Base-by-base conservation (phyloP, 2,888 invertebrate species). In the Thalpophila matura region DNA sequence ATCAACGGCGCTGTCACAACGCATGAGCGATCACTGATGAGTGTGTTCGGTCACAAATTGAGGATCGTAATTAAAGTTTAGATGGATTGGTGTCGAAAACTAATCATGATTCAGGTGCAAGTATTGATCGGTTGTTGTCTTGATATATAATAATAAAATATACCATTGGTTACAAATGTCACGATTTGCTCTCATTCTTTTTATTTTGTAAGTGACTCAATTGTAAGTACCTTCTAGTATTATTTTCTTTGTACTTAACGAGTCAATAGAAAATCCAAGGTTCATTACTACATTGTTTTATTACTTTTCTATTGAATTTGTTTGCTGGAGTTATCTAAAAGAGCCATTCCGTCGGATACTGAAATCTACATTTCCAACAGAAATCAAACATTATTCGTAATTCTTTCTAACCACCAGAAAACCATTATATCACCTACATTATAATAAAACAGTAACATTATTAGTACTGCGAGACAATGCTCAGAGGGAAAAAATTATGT, bases 1-100 rank as follows among this genome's bases (percentile, higher is more conserved):
- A 81, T 81, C 80, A 80, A 51, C 61, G 27, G 45, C 26, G 67
- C 81, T 70, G 80, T 76, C 79, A 81, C 66, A 60, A 61, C 75
- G 72, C 71, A 70, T 80, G 77, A 81, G 53, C 62, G 77, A 74
- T 76, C 64, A 69, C 65, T 70, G 72, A 72, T 64, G 59, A 73
- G 51, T 65, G 61, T 59, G 49, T 40, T 60, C 18, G 38, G 38
- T 63, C 64, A 62, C 58, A 77, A 79, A 68, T 80, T 64, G 62
- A 60, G 45, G 61, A 56, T 61, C 38, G 46, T 71, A 80, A 80
- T 79, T 78, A 80, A 79, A 79, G 68, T 79, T 79, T 75, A 63
- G 64, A 80, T 71, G 22, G 73, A 78, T 75, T 67, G 65, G 55
- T 63, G 68, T 70, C 63, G 73, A 65, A 75, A 78, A 80, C 79